Base-by-base conservation (phyloP, 2,888 invertebrate genomes). In the Eudasyphora cyanicolor region DNA sequence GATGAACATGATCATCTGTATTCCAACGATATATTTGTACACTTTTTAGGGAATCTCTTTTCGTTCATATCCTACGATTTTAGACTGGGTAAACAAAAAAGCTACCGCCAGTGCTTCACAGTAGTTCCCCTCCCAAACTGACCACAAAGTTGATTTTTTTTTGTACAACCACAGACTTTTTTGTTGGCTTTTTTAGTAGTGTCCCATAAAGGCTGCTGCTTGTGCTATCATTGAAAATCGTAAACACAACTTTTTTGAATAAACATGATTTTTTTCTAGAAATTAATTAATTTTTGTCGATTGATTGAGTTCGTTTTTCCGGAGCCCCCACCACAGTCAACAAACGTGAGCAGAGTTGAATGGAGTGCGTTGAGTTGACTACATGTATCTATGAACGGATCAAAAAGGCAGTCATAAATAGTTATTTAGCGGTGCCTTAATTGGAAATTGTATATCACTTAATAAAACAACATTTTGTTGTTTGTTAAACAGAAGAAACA, bases 371-470 rank as follows among this genome's bases (percentile, higher is more conserved):
- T n/a, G n/a, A n/a, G n/a, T n/a, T n/a, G n/a, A n/a, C n/a, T n/a
- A n/a, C n/a, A n/a, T n/a, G 5, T 29, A 57, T 27, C 27, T 27
- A 27, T 24, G 32, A 8, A 60, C 60, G 60, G 54, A 54, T 32
- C 29, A 42, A 67, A 67, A 67, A 42, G 38, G 67, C 21, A 64
- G 38, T 38, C 67, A 38, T 42, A 74, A 79, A 79, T 76, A 79
- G 77, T 62, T 69, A 60, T 67, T 79, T 82, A 67, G 84, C 86
- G 87, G 87, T 85, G 60, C 86, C 86, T 84, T 86, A 86, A 85
- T 85, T 85, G 86, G 85, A 84, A 85, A 82, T 86, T 86, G 86
- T 86, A 84, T 85, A 86, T 86, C 86, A 85, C 83, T 85, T 78
- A 81, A 75, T 80, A 84, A 85, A 85, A 79, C 79, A 82, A 74